Evolutionary conservation across 2,888 invertebrate genomes (phyloP).

Genomic region (Oscheius sp.): DNA sequence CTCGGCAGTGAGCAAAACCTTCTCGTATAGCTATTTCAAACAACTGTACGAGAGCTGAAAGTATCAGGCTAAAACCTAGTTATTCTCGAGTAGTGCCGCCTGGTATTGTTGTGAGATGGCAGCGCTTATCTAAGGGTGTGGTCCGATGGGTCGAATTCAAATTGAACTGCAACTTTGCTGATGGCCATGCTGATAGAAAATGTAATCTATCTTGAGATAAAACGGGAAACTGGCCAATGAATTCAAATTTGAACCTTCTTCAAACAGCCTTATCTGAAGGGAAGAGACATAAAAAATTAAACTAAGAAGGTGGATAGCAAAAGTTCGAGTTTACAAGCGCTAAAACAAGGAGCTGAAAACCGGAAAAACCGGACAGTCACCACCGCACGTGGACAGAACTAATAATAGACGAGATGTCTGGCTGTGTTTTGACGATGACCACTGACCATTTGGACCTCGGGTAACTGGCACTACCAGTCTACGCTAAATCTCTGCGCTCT

Average conservation of each 20-base stretch:
- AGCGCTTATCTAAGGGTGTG: too few species aligned
- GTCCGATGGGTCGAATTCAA: slow-evolving; percentile 4
- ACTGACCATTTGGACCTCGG: slow-evolving; percentile 34
- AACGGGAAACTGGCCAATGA: not conserved
- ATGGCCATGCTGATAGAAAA: slow-evolving; percentile 25
- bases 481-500: slow-evolving; percentile 26
- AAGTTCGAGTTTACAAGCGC: not conserved
- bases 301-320: not conserved
- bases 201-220: slow-evolving; percentile 12
- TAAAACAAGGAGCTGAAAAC: not conserved
- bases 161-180: slow-evolving; percentile 15
- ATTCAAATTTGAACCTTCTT: slow-evolving; percentile 18
- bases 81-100: not conserved
- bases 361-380: slow-evolving; percentile 17
- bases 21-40: slow-evolving; percentile 11
- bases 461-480: slow-evolving; percentile 38
- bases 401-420: slow-evolving; percentile 34
- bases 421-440: slow-evolving; percentile 36
- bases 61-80: not conserved
- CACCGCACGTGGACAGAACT: slow-evolving; percentile 26
- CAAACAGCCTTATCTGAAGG: not conserved
- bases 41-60: slow-evolving; percentile 20
- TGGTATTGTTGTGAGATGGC: too few species aligned
- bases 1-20: slow-evolving; percentile 11
- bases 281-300: not conserved